Evolutionary conservation across 2,113 vertebrate genomes (phyloP).

Genomic region (Aptenodytes forsteri): DNA sequence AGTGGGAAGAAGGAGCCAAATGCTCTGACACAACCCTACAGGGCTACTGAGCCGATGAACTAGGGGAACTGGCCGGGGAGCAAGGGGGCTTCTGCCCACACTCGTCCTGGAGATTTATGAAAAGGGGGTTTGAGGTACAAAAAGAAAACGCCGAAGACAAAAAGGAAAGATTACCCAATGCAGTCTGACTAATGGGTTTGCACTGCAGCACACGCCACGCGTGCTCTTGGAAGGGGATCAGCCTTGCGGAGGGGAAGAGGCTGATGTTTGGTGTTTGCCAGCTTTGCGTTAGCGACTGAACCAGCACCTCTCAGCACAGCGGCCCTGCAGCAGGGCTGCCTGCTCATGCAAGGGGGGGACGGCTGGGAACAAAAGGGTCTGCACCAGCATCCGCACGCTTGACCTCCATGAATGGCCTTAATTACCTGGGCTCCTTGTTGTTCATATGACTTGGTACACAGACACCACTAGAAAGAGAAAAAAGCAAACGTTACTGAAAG

Average conservation of each 20-base stretch:
- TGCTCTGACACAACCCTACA: not conserved
- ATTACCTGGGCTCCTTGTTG: fast-evolving
- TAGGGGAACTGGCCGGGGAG: not conserved
- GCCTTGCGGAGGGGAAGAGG: not conserved
- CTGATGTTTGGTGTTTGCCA: not conserved
- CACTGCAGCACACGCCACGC: fast-evolving
- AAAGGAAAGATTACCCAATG: not conserved
- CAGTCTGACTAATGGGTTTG: not conserved
- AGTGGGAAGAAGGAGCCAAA: not conserved
- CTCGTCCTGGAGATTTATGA: not conserved
- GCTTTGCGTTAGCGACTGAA: not conserved
- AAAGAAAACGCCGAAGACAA: not conserved
- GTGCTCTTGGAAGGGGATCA: not conserved
- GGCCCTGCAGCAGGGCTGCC: not conserved
- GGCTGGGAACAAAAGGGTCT: not conserved
- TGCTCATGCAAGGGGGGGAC: fast-evolving
- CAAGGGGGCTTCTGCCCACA: not conserved
- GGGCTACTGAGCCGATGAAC: not conserved
- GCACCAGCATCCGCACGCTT: fast-evolving
- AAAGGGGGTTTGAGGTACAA: not conserved
- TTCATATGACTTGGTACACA: fast-evolving
- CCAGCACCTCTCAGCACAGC: fast-evolving
- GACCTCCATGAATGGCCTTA: not conserved
- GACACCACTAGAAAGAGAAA: not conserved
- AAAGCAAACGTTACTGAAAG: not conserved